Conservation (phyloP, 2,113 vertebrate genomes). For the Clupea harengus region DNA sequence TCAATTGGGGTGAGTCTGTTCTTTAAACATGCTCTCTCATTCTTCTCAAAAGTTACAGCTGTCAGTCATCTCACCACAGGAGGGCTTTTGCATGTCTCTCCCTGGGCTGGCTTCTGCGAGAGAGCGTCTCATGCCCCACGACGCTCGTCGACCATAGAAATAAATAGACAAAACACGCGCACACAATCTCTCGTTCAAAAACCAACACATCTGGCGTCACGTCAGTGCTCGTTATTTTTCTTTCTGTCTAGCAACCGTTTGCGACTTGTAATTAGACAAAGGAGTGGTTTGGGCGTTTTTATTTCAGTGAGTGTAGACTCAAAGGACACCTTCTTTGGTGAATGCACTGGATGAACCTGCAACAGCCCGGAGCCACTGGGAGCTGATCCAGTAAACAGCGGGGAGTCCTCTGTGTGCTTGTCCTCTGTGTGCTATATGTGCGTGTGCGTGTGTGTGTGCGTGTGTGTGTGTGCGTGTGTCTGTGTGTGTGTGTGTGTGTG, state of each 20-base stretch:
- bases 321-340: slow-evolving; percentile 4
- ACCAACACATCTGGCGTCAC: neutral
- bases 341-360: neutral
- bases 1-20: slow-evolving; percentile 29
- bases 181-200: neutral
- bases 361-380: neutral
- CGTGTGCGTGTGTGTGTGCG: neutral
- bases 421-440: neutral
- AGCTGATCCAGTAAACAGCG: neutral
- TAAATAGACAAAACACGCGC: neutral
- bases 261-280: neutral
- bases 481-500: neutral
- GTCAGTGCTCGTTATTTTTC: neutral
- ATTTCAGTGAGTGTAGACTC: neutral
- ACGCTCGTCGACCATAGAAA: slow-evolving; percentile 30
- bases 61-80: slow-evolving; percentile 39
- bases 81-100: slow-evolving; percentile 27
- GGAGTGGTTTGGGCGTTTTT: neutral
- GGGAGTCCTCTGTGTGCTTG: neutral
- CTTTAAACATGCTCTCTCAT: slow-evolving; percentile 37
- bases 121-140: neutral
- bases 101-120: slow-evolving; percentile 31
- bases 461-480: too few species aligned
- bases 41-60: slow-evolving; percentile 25
- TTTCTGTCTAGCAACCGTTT: neutral